These are phyloP conservation scores for Orthosia gothica DNA, from an alignment of 2,888 invertebrate genomes.

Conservation along the genomic window DNA sequence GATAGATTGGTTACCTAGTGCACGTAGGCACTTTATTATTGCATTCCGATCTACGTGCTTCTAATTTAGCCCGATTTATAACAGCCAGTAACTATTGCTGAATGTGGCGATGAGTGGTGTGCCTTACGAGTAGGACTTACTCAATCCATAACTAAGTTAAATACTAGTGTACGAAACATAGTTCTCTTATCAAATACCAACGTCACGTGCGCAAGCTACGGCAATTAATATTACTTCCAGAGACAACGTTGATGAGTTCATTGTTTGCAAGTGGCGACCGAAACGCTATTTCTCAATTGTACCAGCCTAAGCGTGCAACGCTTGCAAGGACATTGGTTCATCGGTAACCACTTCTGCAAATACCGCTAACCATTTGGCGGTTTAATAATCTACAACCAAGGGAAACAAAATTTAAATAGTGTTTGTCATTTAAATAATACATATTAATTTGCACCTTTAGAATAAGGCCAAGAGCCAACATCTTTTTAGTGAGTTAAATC, in stretches of 20 bases:
- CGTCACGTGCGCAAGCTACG: conserved; percentile 72
- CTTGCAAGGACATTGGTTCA: conserved; percentile 79
- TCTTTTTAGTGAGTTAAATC: conserved; percentile 27
- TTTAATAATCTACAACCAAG: conserved; percentile 17
- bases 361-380: conserved; percentile 31
- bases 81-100: neutral
- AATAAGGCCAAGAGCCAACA: conserved; percentile 43
- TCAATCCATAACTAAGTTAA: conserved; percentile 60
- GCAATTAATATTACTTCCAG: conserved; percentile 85
- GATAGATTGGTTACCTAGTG: neutral
- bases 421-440: conserved; percentile 45
- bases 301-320: conserved; percentile 77
- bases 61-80: conserved; percentile 1
- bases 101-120: conserved; percentile 7
- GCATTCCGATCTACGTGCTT: conserved; percentile 2
- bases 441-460: conserved; percentile 45
- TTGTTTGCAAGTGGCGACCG: conserved; percentile 86
- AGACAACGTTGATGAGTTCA: conserved; percentile 85
- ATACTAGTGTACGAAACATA: conserved; percentile 60
- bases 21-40: conserved; percentile 5
- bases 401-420: conserved; percentile 7
- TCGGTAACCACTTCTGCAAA: conserved; percentile 70
- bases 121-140: conserved; percentile 43
- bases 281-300: conserved; percentile 84
- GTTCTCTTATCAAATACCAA: conserved; percentile 73